phyloP scores from a whole-genome alignment of 2,113 vertebrate genomes.

The Brevimyrus niger region DNA sequence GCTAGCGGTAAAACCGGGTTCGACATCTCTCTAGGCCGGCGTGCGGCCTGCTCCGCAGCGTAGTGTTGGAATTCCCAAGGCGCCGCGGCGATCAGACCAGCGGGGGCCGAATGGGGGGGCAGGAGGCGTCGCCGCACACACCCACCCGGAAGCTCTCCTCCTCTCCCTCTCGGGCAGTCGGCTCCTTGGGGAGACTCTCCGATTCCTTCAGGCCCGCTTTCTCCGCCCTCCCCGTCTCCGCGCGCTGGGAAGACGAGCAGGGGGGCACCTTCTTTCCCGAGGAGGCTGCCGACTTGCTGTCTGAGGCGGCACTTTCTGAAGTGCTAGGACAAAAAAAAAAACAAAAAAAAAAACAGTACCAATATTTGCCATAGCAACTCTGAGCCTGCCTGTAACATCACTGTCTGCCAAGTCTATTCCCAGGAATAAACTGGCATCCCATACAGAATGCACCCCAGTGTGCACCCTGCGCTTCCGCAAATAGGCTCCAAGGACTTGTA shows the following conservation, averaged over 20 bases:
- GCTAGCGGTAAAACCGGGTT: background rate
- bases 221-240: conserved; percentile 14
- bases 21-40: background rate
- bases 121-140: background rate
- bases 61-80: background rate
- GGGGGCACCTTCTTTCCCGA: conserved; percentile 27
- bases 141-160: conserved; percentile 62
- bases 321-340: conserved; percentile 39
- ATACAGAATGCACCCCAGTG: background rate
- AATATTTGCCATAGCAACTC: background rate
- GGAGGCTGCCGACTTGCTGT: conserved; percentile 36
- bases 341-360: background rate
- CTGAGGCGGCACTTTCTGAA: conserved; percentile 44
- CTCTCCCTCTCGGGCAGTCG: conserved; percentile 38
- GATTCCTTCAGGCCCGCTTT: background rate
- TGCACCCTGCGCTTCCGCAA: background rate
- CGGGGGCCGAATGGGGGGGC: background rate
- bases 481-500: background rate
- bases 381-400: background rate
- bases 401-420: background rate
- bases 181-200: conserved; percentile 30
- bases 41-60: background rate
- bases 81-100: background rate
- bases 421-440: background rate
- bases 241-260: background rate